Conservation (phyloP, 2,113 vertebrate species). For the Irena cyanogastra region DNA sequence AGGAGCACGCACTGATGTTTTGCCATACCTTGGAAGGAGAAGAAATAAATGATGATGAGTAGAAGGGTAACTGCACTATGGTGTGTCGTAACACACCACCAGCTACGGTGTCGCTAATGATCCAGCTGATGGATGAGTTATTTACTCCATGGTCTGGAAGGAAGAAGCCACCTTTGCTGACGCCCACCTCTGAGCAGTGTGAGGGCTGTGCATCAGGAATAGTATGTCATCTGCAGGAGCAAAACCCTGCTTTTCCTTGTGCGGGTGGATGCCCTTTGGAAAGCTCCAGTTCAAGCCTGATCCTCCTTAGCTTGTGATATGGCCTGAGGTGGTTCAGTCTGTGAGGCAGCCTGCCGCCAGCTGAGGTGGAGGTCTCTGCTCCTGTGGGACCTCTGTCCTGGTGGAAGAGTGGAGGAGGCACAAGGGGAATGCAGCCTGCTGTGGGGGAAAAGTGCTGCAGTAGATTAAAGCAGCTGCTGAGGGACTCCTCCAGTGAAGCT, state of each 20-base stretch:
- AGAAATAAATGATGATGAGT: slow-evolving; percentile 26
- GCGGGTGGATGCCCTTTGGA: background rate
- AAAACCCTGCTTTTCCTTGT: background rate
- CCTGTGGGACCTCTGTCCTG: background rate
- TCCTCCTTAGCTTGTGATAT: background rate
- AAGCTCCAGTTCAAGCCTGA: background rate
- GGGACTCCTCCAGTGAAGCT: slow-evolving; percentile 41
- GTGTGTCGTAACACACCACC: background rate
- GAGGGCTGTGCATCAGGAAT: background rate
- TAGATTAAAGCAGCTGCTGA: slow-evolving; percentile 52
- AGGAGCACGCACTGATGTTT: background rate
- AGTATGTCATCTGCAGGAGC: background rate
- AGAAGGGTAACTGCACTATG: background rate
- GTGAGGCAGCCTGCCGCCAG: background rate
- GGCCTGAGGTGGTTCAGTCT: background rate
- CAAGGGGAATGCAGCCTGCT: background rate
- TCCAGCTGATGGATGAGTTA: slow-evolving; percentile 14
- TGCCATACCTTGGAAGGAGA: background rate
- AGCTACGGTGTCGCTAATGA: background rate
- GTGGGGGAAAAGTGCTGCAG: background rate
- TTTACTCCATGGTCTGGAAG: background rate
- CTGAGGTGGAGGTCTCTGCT: background rate
- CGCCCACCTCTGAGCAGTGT: background rate
- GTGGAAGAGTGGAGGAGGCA: background rate
- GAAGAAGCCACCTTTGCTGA: background rate